These are phyloP conservation scores for Drosophila nikananu DNA, from an alignment of 1,140 invertebrate species.

Conservation along the genomic window DNA sequence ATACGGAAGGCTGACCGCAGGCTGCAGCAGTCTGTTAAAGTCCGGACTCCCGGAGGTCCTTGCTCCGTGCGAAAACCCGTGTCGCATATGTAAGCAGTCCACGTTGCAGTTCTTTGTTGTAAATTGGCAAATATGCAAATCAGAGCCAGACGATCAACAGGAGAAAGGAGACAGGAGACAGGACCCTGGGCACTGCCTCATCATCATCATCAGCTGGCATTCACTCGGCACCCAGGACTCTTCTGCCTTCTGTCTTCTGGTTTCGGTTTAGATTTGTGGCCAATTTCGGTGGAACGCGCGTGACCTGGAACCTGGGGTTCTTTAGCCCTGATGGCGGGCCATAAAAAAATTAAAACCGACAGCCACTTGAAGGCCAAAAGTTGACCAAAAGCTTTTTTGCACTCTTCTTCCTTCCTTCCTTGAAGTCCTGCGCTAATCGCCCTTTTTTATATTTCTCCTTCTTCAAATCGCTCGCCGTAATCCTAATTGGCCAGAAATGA, in stretches of 20 bases:
- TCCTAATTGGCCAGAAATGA: constrained; percentile 61
- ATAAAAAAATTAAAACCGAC: constrained; percentile 41
- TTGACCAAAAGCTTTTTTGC: constrained; percentile 36
- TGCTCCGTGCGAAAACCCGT: constrained; percentile 51
- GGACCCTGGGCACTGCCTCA: too few species aligned
- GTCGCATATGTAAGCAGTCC: constrained; percentile 72
- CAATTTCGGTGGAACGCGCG: constrained; percentile 49
- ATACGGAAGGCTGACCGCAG: constrained; percentile 66
- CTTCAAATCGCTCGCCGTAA: constrained; percentile 43
- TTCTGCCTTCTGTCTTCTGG: not conserved
- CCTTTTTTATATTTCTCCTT: constrained; percentile 11
- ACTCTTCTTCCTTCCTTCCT: constrained; percentile 3
- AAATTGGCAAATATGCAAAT: constrained; percentile 81
- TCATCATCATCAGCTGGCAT: too few species aligned
- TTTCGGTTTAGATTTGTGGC: constrained; percentile 60
- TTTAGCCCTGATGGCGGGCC: constrained; percentile 9
- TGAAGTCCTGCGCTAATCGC: constrained; percentile 34
- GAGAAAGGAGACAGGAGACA: not conserved
- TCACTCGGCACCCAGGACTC: too few species aligned
- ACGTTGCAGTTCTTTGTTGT: constrained; percentile 80
- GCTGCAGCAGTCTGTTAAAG: constrained; percentile 45
- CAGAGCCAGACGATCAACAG: constrained; percentile 60
- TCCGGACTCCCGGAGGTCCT: constrained; percentile 38
- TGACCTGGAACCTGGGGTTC: constrained; percentile 32
- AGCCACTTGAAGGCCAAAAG: constrained; percentile 54